Evolutionary conservation across 2,888 invertebrate species (phyloP).

Genomic region (Lottia scabra): DNA sequence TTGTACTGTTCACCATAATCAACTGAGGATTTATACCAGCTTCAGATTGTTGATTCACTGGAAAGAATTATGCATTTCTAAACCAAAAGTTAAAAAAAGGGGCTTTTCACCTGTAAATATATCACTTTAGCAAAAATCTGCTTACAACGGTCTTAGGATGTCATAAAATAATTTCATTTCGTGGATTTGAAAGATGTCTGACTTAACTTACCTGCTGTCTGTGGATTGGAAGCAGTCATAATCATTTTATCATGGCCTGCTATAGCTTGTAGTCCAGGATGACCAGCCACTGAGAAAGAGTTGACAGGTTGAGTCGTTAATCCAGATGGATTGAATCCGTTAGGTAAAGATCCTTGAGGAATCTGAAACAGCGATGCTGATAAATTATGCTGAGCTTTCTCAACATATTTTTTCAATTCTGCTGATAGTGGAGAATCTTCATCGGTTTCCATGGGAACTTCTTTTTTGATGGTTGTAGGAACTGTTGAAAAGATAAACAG

Average conservation of each 20-base stretch:
- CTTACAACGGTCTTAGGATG: too few relatives aligned
- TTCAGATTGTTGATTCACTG: neutral
- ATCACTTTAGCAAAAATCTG: too few relatives aligned
- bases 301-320: neutral
- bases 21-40: neutral
- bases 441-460: constrained; percentile 44
- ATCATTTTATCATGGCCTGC: constrained; percentile 1
- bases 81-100: too few relatives aligned
- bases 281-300: neutral
- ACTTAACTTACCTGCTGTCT: neutral
- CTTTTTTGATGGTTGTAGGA: constrained; percentile 16
- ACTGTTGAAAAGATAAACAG: neutral
- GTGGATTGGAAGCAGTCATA: neutral
- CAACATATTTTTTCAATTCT: too few relatives aligned
- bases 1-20: neutral
- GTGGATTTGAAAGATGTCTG: too few relatives aligned
- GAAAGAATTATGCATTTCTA: too few relatives aligned
- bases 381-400: neutral
- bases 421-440: neutral
- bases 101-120: too few relatives aligned
- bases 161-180: too few relatives aligned
- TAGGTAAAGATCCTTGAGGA: constrained; percentile 45
- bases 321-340: neutral
- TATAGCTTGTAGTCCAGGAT: neutral
- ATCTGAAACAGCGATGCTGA: constrained; percentile 47